Conservation (phyloP, 1,140 invertebrate species). For the Drosophila yakuba region DNA sequence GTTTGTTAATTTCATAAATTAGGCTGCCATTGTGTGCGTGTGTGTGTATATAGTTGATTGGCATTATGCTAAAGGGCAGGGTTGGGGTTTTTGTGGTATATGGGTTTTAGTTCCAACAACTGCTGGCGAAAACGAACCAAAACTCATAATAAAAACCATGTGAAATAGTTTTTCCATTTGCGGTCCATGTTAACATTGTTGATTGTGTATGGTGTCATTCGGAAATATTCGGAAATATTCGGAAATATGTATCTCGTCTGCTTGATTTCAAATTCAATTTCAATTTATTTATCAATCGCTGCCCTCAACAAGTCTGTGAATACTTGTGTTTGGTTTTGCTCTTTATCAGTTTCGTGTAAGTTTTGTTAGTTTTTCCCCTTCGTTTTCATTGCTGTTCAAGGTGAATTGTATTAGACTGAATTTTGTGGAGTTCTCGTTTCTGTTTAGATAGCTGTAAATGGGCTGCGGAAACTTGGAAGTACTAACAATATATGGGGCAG, state of each 20-base stretch:
- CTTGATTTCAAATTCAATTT: slow-evolving; percentile 9
- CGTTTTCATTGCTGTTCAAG: slow-evolving; percentile 50
- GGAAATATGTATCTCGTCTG: slow-evolving; percentile 28
- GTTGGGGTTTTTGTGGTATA: background rate
- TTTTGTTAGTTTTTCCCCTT: slow-evolving; percentile 37
- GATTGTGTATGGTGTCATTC: slow-evolving; percentile 43
- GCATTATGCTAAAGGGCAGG: slow-evolving; percentile 29
- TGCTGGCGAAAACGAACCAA: too few species aligned
- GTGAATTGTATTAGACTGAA: slow-evolving; percentile 66
- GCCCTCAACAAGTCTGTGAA: slow-evolving; percentile 36
- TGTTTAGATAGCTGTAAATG: slow-evolving; percentile 56
- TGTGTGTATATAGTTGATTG: slow-evolving; percentile 33
- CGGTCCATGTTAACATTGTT: slow-evolving; percentile 50
- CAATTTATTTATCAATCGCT: slow-evolving; percentile 69
- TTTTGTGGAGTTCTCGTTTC: slow-evolving; percentile 19
- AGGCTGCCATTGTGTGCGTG: slow-evolving; percentile 45
- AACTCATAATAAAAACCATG: slow-evolving; percentile 24
- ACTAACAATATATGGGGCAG: slow-evolving; percentile 28
- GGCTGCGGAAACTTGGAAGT: slow-evolving; percentile 38
- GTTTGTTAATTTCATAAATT: slow-evolving; percentile 80
- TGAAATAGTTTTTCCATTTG: slow-evolving; percentile 34
- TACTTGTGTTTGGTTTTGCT: slow-evolving; percentile 17
- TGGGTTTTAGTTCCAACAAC: slow-evolving; percentile 4
- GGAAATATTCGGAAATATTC: slow-evolving; percentile 39
- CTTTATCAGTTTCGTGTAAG: slow-evolving; percentile 45